Percentiles rank a stretch among this genome's conserved stretches.
Conservation (phyloP, 2,113 vertebrate genomes). For the Gadus chalcogrammus region DNA sequence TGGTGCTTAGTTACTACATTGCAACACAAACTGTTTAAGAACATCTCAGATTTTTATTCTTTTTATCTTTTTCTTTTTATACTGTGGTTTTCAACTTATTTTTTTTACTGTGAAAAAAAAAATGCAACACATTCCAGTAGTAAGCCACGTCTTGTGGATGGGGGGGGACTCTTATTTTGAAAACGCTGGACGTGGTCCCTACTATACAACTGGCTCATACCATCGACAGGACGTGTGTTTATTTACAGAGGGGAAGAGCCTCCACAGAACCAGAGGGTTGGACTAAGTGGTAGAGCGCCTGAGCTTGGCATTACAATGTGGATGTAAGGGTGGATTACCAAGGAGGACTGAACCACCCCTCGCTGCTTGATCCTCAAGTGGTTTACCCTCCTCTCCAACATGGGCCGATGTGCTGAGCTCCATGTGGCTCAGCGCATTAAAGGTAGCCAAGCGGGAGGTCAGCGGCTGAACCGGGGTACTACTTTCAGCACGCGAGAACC, state of each 20-base stretch:
- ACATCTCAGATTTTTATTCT: slow-evolving; percentile 60
- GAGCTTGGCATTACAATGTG: slow-evolving; percentile 24
- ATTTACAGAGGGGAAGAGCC: slow-evolving; percentile 69
- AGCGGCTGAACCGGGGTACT: slow-evolving; percentile 55
- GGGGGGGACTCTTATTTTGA: slow-evolving; percentile 60
- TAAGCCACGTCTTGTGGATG: slow-evolving; percentile 65
- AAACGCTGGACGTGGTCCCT: slow-evolving; percentile 61
- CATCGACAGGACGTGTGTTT: slow-evolving; percentile 62
- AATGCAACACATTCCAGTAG: slow-evolving; percentile 81
- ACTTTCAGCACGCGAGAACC: slow-evolving; percentile 67
- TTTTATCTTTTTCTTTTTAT: slow-evolving; percentile 40
- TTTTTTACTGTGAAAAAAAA: slow-evolving; percentile 69
- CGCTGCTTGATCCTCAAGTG: slow-evolving; percentile 30
- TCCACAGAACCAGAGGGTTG: slow-evolving; percentile 29
- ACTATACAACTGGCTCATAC: slow-evolving; percentile 66
- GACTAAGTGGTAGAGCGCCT: slow-evolving; percentile 35
- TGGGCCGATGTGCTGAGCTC: slow-evolving; percentile 53
- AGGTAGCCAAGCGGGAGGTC: slow-evolving; percentile 41
- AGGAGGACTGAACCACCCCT: slow-evolving; percentile 4
- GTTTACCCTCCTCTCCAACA: slow-evolving; percentile 42
- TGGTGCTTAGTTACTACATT: slow-evolving; percentile 78
- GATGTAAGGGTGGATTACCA: slow-evolving; percentile 17
- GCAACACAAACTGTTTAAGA: slow-evolving; percentile 72
- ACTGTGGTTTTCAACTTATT: slow-evolving; percentile 45
- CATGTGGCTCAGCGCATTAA: slow-evolving; percentile 59